Evolutionary conservation across 53 echinoderm and acorn worm species (phyloP).

Genomic region (Crossaster papposus): DNA sequence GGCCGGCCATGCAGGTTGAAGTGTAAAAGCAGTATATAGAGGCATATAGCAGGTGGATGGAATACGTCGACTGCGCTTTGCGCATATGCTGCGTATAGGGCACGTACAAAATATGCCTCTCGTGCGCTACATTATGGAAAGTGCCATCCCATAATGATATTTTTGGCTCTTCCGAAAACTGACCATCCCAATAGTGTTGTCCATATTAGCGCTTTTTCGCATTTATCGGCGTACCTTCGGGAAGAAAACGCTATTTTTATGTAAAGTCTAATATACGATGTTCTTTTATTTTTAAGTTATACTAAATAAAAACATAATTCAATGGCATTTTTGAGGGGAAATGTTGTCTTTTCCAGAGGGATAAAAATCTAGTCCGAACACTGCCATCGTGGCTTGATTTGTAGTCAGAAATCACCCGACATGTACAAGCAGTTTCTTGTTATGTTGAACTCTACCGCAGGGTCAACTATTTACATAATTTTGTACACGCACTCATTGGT

Average conservation of each 20-base stretch:
- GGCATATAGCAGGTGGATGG: neutral
- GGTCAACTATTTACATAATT: neutral
- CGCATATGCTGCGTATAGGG: conserved; percentile 13
- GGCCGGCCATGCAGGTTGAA: neutral
- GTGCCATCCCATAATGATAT: conserved; percentile 89
- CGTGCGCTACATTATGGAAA: conserved; percentile 59
- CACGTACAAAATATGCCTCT: conserved; percentile 47
- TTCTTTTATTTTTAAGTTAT: conserved; percentile 12
- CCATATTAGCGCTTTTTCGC: conserved; percentile 12
- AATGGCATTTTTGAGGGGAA: neutral
- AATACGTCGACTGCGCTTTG: neutral
- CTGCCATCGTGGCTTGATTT: neutral
- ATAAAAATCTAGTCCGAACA: conserved; percentile 22
- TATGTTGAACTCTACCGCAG: neutral
- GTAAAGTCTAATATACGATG: neutral
- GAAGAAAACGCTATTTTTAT: neutral
- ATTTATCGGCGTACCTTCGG: too few relatives aligned
- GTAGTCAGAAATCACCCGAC: neutral
- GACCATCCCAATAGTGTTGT: conserved; percentile 1
- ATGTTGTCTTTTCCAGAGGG: conserved; percentile 75
- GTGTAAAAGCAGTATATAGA: neutral
- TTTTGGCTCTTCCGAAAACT: conserved; percentile 75
- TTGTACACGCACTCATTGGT: neutral
- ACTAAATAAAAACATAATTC: neutral
- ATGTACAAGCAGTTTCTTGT: neutral